Evolutionary conservation across 2,888 invertebrate species (phyloP).

Genomic region (Ectobius pallidus): DNA sequence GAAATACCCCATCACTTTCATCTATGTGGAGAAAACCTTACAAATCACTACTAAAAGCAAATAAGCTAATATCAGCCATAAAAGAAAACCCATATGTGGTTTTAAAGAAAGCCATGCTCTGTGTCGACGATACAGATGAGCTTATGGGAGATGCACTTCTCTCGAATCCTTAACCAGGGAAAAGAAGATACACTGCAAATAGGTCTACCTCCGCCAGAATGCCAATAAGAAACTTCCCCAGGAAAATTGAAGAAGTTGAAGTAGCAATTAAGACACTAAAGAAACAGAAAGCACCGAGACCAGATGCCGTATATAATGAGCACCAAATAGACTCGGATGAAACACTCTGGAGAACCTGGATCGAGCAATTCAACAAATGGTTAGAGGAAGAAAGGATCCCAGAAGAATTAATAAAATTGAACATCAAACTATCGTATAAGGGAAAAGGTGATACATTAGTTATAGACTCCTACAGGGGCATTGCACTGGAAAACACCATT

Average conservation of each 20-base stretch:
- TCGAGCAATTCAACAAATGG: not conserved
- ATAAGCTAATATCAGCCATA: not conserved
- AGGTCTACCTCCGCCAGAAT: not conserved
- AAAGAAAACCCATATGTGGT: not conserved
- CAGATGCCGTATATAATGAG: not conserved
- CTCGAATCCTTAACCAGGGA: not conserved
- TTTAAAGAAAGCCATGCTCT: not conserved
- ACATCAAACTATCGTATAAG: not conserved
- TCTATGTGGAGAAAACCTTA: not conserved
- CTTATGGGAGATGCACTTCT: not conserved
- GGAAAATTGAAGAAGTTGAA: not conserved
- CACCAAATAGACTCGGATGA: no score
- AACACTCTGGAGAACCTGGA: no score
- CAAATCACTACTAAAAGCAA: not conserved
- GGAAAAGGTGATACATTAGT: not conserved
- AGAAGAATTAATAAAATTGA: not conserved
- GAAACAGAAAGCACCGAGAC: not conserved
- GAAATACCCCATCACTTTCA: not conserved
- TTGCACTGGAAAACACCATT: not conserved
- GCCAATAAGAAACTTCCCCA: not conserved
- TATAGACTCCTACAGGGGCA: not conserved
- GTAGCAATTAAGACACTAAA: conserved; percentile 14
- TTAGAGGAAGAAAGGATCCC: not conserved
- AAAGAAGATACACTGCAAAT: not conserved
- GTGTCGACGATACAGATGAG: not conserved